Base-by-base conservation (phyloP, 37 sponge, comb jelly and placozoan genomes). In the Crambe crambe region DNA sequence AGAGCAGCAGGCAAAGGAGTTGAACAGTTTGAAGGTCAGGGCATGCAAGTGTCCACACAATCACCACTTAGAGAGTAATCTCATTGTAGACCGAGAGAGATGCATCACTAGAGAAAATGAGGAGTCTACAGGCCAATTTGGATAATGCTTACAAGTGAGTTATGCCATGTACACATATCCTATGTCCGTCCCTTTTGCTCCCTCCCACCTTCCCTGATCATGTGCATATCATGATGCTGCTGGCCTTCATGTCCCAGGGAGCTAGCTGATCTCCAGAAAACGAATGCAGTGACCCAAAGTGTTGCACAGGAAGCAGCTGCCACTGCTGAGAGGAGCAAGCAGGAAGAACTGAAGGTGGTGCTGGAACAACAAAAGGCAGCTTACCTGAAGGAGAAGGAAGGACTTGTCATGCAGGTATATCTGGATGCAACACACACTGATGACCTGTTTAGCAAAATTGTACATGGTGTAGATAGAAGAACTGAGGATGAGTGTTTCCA, bases 381-480 rank as follows among this genome's bases (percentile, higher is more conserved):
- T 38, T 42, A 72, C 29, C 79, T 70, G 73, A 76, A 77, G 37
- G 89, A 91, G 72, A 84, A 89, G 65, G 90, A 95, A 21, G 30
- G 68, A 41, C 82, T 95, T 15, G 4, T 79, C 20, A 56, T 91
- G 86, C 92, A 95, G 79, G 95, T 95, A 30, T 56, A 85, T 51
- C 15, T 23, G 6, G 15, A 23, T 27, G 15, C 25, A 29, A 20
- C 25, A 29, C 25, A 29, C 15, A 23, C 6, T 47, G 12, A 47
- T 70, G 42, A n/a, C 26, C 3, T 20, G 62, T 0, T 83, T n/a
- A n/a, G n/a, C n/a, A n/a, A n/a, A n/a, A n/a, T n/a, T n/a, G n/a
- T n/a, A n/a, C n/a, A n/a, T n/a, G n/a, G n/a, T n/a, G n/a, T n/a
- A 97, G 93, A 51, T 97, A 18, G 70, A 72, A 65, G 97, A 97